Conservation (phyloP, 2,888 invertebrate species). For the Lymantria dispar region DNA sequence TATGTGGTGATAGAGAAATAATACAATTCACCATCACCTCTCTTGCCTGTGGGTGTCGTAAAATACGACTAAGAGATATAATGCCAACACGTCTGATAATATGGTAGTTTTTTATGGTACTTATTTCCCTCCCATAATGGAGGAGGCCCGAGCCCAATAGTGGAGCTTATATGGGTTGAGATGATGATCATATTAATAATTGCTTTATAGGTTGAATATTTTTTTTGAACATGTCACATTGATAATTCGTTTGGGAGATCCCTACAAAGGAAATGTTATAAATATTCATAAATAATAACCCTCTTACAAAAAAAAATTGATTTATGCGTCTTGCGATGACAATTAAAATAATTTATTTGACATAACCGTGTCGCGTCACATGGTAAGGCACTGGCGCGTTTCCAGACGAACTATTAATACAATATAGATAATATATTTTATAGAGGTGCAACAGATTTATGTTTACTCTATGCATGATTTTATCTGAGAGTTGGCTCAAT, state of each 20-base stretch:
- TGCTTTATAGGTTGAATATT: no score
- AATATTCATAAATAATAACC: neutral
- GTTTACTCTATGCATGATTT: constrained; percentile 15
- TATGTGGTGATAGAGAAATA: no score
- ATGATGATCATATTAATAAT: no score
- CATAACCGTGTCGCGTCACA: constrained; percentile 15
- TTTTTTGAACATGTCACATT: no score
- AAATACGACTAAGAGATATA: no score
- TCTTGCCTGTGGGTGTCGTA: no score
- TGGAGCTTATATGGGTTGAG: no score
- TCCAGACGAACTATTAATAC: constrained; percentile 32
- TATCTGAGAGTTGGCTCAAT: constrained; percentile 5
- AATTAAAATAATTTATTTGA: constrained; percentile 30
- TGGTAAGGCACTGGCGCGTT: constrained; percentile 25
- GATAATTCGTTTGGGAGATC: neutral
- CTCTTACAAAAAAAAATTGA: constrained; percentile 22
- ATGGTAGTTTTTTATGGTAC: no score
- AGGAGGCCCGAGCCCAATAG: no score
- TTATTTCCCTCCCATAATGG: no score
- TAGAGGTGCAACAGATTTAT: constrained; percentile 22
- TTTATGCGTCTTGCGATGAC: constrained; percentile 15
- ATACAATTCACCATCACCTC: no score
- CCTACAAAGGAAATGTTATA: neutral
- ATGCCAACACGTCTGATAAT: no score
- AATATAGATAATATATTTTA: constrained; percentile 27